Evolutionary conservation across 37 sponge, comb jelly and placozoan species (phyloP).

Genomic region (Oopsacas minuta): DNA sequence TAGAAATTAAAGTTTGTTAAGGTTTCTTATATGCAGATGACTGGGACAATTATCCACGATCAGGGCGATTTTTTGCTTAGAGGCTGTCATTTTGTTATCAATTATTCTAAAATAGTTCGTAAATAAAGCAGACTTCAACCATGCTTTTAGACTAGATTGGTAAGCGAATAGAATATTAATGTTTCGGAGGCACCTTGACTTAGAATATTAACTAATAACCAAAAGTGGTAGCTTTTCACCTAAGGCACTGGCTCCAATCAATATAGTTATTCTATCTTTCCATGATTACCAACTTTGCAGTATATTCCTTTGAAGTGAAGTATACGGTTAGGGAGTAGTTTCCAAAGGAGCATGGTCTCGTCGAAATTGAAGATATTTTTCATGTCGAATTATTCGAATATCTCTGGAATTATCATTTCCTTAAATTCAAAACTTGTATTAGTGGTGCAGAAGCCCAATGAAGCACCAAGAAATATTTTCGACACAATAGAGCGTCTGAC

Average conservation of each 20-base stretch:
- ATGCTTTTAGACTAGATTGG: neutral
- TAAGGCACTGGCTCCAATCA: neutral
- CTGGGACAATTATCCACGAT: conserved; percentile 17
- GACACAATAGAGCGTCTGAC: neutral
- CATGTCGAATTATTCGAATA: neutral
- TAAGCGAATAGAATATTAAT: neutral
- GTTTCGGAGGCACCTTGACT: neutral
- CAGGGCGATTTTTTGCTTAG: neutral
- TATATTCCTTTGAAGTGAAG: neutral
- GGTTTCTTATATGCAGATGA: neutral
- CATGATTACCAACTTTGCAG: neutral
- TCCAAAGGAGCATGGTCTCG: neutral
- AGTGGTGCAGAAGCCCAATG: neutral
- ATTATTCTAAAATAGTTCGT: neutral
- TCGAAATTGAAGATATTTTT: neutral
- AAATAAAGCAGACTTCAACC: neutral
- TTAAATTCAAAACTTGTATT: neutral
- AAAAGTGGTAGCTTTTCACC: neutral
- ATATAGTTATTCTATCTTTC: neutral
- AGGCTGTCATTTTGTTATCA: neutral
- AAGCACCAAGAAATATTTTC: neutral
- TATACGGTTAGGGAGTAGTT: neutral
- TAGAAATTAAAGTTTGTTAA: neutral
- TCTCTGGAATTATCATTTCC: neutral
- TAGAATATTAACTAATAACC: neutral